phyloP scores from a whole-genome alignment of 2,113 vertebrate species.

The Gymnorhina tibicen region DNA sequence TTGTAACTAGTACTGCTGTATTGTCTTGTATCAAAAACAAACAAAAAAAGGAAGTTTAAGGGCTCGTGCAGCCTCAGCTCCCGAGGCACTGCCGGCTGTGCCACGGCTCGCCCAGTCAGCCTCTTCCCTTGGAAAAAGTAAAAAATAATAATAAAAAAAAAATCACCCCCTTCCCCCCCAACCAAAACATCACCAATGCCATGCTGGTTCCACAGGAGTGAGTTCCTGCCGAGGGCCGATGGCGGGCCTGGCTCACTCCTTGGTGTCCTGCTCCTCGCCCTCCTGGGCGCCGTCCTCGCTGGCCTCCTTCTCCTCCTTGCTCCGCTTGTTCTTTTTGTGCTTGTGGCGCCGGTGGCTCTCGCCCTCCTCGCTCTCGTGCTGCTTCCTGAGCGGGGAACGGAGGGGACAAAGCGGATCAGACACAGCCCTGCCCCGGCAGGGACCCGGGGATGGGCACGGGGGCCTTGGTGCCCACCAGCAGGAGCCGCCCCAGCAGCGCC shows the following conservation, averaged over 20 bases:
- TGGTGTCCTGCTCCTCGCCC: conserved; percentile 65
- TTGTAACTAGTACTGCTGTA: not conserved
- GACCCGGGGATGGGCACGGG: fast-evolving
- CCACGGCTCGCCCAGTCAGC: not conserved
- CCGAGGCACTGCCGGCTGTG: not conserved
- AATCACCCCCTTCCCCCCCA: not conserved
- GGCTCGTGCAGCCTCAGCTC: not conserved
- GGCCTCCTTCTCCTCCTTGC: conserved; percentile 73
- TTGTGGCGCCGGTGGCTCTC: conserved; percentile 77
- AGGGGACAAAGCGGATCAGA: not conserved
- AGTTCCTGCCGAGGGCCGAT: not conserved
- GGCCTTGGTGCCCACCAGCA: too few relatives aligned
- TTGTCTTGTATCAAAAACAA: conserved; percentile 15
- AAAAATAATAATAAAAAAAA: not conserved
- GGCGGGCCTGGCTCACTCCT: conserved; percentile 37
- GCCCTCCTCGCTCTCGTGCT: conserved; percentile 73
- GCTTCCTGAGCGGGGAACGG: conserved; percentile 34
- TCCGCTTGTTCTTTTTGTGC: conserved; percentile 78
- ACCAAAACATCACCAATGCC: not conserved
- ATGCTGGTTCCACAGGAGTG: not conserved
- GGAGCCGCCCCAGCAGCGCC: fast-evolving
- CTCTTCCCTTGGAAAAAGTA: not conserved
- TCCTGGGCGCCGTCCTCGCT: conserved; percentile 43
- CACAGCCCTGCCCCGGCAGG: not conserved
- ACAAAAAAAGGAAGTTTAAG: not conserved